These are phyloP conservation scores for Lasiommata megera DNA, from an alignment of 2,888 invertebrate genomes.

Conservation along the genomic window DNA sequence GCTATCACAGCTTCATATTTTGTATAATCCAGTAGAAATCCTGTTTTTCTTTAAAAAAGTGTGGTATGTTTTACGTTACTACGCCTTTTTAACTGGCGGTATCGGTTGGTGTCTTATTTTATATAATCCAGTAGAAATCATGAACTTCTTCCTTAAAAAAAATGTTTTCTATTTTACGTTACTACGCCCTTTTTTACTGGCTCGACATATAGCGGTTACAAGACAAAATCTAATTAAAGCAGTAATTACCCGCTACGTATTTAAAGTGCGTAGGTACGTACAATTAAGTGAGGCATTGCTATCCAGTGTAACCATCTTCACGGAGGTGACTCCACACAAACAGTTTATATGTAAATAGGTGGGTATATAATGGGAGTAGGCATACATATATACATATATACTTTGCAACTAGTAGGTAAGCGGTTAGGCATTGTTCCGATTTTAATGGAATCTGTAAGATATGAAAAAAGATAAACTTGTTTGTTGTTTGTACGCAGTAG, in stretches of 20 bases:
- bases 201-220: too few relatives aligned
- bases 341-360: slow-evolving; percentile 7
- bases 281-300: neutral
- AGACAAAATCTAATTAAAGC: neutral
- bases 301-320: neutral
- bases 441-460: neutral
- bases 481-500: neutral
- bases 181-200: too few relatives aligned
- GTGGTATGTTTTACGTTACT: too few relatives aligned
- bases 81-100: too few relatives aligned
- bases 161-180: too few relatives aligned
- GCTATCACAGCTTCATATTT: too few relatives aligned
- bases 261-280: slow-evolving; percentile 5
- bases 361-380: neutral
- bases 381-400: neutral
- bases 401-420: neutral
- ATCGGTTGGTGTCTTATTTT: too few relatives aligned
- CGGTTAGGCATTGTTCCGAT: neutral
- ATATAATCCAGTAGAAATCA: too few relatives aligned
- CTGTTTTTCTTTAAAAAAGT: too few relatives aligned
- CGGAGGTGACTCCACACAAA: neutral
- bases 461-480: neutral
- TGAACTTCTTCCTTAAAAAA: too few relatives aligned
- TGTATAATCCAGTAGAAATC: too few relatives aligned
- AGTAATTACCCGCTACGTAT: neutral